Evolutionary conservation across 1,140 invertebrate species (phyloP).

Genomic region (Ooceraea biroi): DNA sequence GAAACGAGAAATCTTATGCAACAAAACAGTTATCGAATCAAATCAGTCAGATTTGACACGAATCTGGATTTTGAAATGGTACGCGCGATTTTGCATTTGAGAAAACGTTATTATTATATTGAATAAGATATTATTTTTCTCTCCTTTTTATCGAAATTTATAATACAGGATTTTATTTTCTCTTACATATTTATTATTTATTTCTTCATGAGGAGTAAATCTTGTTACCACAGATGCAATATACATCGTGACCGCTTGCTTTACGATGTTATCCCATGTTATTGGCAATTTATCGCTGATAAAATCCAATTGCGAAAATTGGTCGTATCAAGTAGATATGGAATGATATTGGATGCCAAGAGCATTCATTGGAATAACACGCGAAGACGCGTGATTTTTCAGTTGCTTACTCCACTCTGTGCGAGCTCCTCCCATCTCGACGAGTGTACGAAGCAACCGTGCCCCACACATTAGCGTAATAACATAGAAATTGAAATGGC

Average conservation of each 20-base stretch:
- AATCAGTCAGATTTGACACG: neutral
- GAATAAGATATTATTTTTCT: neutral
- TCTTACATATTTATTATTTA: neutral
- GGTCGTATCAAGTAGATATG: neutral
- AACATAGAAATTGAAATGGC: constrained; percentile 68
- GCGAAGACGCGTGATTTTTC: neutral
- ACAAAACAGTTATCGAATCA: neutral
- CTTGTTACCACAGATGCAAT: neutral
- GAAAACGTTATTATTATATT: constrained; percentile 7
- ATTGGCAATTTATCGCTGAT: neutral
- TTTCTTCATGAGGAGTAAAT: neutral
- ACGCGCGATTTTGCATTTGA: neutral
- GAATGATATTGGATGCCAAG: neutral
- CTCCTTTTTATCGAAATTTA: neutral
- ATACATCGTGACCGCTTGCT: neutral
- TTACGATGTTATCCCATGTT: neutral
- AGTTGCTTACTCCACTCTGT: neutral
- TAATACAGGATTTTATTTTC: neutral
- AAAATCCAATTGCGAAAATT: neutral
- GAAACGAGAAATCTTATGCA: neutral
- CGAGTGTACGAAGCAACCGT: constrained; percentile 1
- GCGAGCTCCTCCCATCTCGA: constrained; percentile 21
- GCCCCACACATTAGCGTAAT: constrained; percentile 67
- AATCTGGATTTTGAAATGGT: neutral
- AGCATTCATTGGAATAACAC: neutral